Evolutionary conservation across 2,797 vertebrate species (phyloP).

Genomic region (Leptoclinus maculatus): DNA sequence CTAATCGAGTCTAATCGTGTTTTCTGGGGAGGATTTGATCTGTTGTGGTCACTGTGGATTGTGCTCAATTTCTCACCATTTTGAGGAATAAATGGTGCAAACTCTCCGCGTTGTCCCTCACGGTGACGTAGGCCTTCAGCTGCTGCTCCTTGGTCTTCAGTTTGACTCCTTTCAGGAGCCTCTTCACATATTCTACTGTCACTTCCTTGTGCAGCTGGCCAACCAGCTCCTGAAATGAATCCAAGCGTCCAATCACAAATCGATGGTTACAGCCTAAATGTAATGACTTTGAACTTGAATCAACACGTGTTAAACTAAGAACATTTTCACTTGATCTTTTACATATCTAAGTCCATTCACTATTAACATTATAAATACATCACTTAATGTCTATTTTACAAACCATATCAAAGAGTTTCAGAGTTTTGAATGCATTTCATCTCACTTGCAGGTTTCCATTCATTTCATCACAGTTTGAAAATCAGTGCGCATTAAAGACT

Average conservation of each 20-base stretch:
- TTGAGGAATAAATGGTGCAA: conserved; percentile 80
- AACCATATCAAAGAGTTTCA: background rate
- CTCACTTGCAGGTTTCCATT: background rate
- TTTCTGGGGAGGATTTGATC: background rate
- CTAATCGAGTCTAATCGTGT: background rate
- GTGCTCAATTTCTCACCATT: conserved; percentile 78
- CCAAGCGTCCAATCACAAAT: background rate
- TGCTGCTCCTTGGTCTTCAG: conserved; percentile 82
- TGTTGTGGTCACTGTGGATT: background rate
- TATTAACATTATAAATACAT: too few species aligned
- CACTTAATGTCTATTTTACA: background rate
- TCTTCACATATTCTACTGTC: conserved; percentile 85
- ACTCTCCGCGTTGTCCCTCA: conserved; percentile 74
- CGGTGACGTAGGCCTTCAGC: conserved; percentile 68
- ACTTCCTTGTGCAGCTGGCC: conserved; percentile 83
- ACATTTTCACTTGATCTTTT: background rate
- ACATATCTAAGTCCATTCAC: background rate
- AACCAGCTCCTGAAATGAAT: conserved; percentile 82
- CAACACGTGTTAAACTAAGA: too few species aligned
- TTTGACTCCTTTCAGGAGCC: conserved; percentile 87
- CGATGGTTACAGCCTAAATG: background rate
- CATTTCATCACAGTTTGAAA: background rate
- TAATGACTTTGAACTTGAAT: background rate
- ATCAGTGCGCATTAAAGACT: background rate
- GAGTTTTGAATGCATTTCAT: background rate